Evolutionary conservation across 1,140 invertebrate genomes (phyloP).

Genomic region (Bradysia coprophila): DNA sequence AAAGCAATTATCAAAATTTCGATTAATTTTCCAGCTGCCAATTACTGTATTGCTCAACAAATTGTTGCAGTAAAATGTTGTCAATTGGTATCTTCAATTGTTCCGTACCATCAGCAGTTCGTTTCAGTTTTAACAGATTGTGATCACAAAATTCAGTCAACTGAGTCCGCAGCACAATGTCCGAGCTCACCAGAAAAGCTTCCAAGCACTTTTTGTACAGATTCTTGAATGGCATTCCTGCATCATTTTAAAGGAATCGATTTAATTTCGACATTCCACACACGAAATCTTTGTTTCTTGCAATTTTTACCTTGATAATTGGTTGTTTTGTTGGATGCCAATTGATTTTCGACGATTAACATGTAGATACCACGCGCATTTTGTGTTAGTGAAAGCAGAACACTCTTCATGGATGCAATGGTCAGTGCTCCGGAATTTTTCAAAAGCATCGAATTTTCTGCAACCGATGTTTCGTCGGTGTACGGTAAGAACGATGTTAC

Average conservation of each 20-base stretch:
- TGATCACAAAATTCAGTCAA: slow-evolving; percentile 89
- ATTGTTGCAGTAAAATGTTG: slow-evolving; percentile 51
- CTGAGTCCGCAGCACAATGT: slow-evolving; percentile 69
- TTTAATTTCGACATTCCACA: slow-evolving; percentile 1
- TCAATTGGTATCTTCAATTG: slow-evolving; percentile 65
- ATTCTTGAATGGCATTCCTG: slow-evolving; percentile 73
- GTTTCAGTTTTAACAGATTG: slow-evolving; percentile 65
- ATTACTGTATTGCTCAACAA: slow-evolving; percentile 36
- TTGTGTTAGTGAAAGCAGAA: slow-evolving; percentile 70
- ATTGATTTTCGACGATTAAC: slow-evolving; percentile 59
- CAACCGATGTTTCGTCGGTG: slow-evolving; percentile 67
- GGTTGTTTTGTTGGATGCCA: slow-evolving; percentile 46
- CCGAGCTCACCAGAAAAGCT: slow-evolving; percentile 75
- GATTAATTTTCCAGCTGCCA: too few species aligned
- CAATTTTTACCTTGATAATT: slow-evolving; percentile 57
- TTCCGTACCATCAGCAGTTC: slow-evolving; percentile 61
- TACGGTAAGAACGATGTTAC: slow-evolving; percentile 70
- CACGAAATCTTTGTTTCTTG: too few species aligned
- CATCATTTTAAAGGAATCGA: slow-evolving; percentile 10
- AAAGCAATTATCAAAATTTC: too few species aligned
- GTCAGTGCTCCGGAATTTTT: slow-evolving; percentile 60
- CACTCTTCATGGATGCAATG: slow-evolving; percentile 68
- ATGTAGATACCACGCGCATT: slow-evolving; percentile 79
- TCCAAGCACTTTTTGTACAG: slow-evolving; percentile 69
- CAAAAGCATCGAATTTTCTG: slow-evolving; percentile 69